Evolutionary conservation across 2,113 vertebrate genomes (phyloP), one percentile per base, ranked within the genome.

Genomic region (Montifringilla adamsi): DNA sequence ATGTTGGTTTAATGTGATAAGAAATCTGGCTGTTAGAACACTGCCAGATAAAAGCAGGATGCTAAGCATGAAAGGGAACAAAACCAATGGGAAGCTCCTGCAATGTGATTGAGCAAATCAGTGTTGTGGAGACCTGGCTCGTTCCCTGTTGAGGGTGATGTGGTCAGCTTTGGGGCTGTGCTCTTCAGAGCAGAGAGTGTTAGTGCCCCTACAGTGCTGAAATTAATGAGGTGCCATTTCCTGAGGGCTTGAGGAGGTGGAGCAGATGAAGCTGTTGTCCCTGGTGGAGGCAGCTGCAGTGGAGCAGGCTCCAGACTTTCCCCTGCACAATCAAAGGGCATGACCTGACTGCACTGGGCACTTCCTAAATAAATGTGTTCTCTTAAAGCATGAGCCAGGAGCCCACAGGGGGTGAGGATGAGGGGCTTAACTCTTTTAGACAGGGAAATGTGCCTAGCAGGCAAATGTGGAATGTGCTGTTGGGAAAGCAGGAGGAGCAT

Each of bases 111-210:
- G 73, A 64, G 8, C 7, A 23, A 55, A 37, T 74, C 31, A 20
- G 22, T 1, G 10, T 35, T 80, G 30, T 80, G 75, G 50, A 62
- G 35, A 58, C 21, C 14, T 1, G 8, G 12, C 46, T 66, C 0
- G 0, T 80, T 88, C 41, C 14, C 7, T 1, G 0, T 33, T 5
- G 10, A 0, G 10, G 27, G 39, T 76, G 53, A 23, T 0, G 4
- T 52, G 50, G 30, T 52, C 0, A 1, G 44, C 60, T 82, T 44
- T 60, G 28, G 78, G 92, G n/a, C 74, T 73, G 49, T 60, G 62
- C 37, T 59, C 68, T 43, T 53, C 28, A 11, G 50, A 67, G 67
- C 59, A 41, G 52, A 26, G 28, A 35, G 24, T n/a, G 1, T 33
- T 16, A 11, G 20, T 67, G 90, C 75, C 92, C 50, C 43, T 43